Percentiles rank a stretch among this genome's conserved stretches.
Evolutionary conservation across 2,888 invertebrate genomes (phyloP).

Genomic region (Trachelus iudaicus): DNA sequence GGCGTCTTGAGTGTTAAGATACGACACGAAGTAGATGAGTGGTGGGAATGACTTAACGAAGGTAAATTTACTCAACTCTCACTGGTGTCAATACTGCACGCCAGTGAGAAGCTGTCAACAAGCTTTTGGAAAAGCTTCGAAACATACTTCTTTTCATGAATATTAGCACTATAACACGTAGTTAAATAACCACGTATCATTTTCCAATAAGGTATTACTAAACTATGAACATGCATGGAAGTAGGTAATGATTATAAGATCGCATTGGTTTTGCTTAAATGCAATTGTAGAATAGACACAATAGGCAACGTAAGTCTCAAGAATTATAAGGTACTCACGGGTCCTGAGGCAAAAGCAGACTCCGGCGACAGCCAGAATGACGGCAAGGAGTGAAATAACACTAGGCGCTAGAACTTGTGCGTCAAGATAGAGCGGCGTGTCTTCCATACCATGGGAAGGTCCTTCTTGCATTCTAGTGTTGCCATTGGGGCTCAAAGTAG

Average conservation of each 20-base stretch:
- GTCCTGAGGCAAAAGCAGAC: slow-evolving; percentile 69
- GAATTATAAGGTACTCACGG: slow-evolving; percentile 62
- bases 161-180: too few species aligned
- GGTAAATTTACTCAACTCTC: slow-evolving; percentile 22
- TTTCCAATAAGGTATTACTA: neutral
- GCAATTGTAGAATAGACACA: too few species aligned
- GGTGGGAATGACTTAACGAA: slow-evolving; percentile 25
- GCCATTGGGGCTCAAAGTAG: slow-evolving; percentile 68
- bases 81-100: slow-evolving; percentile 21
- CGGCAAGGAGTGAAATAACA: slow-evolving; percentile 67
- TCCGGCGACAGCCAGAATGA: slow-evolving; percentile 69
- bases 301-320: neutral
- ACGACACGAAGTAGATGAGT: slow-evolving; percentile 38
- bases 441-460: slow-evolving; percentile 48
- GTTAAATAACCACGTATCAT: too few species aligned
- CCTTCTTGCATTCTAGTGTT: slow-evolving; percentile 62
- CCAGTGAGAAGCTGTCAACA: neutral
- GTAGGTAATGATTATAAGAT: neutral
- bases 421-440: slow-evolving; percentile 64
- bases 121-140: neutral
- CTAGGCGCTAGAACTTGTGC: slow-evolving; percentile 68
- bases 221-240: neutral
- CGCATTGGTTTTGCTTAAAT: neutral
- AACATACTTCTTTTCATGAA: neutral
- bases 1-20: slow-evolving; percentile 42